A percentile compares a stretch with the other conserved stretches of the same genome.
Evolutionary conservation across 2,113 vertebrate species (phyloP).

Genomic region (Protobothrops flavoviridis): DNA sequence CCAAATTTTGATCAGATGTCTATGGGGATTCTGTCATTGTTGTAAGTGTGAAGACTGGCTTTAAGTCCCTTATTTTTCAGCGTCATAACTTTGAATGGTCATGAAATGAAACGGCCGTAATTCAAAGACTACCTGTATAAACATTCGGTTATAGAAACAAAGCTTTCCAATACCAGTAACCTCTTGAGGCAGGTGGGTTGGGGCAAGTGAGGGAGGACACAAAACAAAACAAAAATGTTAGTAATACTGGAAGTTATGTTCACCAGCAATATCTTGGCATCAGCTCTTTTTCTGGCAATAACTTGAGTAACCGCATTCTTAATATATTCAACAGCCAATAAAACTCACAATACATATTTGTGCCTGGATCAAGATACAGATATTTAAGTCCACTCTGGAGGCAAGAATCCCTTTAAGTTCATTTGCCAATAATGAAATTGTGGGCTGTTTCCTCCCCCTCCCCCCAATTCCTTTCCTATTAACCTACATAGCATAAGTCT

Average conservation of each 20-base stretch:
- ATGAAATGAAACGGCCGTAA: not conserved
- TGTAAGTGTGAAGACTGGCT: not conserved
- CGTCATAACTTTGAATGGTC: not conserved
- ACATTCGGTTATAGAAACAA: conserved; percentile 32
- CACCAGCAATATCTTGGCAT: conserved; percentile 71
- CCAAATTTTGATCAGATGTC: not conserved
- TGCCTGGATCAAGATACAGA: conserved; percentile 52
- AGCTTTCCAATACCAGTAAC: conserved; percentile 58
- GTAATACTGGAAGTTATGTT: conserved; percentile 62
- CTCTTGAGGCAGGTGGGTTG: conserved; percentile 32
- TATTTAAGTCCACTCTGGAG: conserved; percentile 56
- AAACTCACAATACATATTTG: conserved; percentile 61
- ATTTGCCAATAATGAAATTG: conserved; percentile 53
- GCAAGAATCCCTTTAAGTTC: conserved; percentile 46
- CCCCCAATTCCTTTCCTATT: conserved; percentile 50
- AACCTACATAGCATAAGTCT: conserved; percentile 53
- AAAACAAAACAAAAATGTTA: conserved; percentile 26
- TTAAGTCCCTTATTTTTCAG: not conserved
- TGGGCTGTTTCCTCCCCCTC: conserved; percentile 35
- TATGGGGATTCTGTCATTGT: not conserved
- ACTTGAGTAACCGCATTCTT: conserved; percentile 58
- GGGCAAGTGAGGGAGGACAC: conserved; percentile 30
- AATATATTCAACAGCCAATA: conserved; percentile 57
- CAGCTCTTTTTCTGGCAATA: conserved; percentile 38
- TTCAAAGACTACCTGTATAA: not conserved